phyloP scores from a whole-genome alignment of 2,888 invertebrate species.

The Meteorus cinctellus region DNA sequence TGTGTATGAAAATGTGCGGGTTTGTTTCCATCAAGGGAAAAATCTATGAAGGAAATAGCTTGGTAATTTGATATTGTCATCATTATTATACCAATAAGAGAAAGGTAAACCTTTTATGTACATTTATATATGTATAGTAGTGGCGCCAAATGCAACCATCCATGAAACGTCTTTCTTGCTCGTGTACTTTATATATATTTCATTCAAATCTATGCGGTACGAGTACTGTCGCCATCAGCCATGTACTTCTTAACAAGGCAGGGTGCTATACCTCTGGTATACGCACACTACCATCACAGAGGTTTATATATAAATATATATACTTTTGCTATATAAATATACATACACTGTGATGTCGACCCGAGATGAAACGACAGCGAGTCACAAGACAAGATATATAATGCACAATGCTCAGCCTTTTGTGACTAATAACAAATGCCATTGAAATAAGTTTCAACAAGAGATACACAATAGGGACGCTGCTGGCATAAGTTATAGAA shows the following conservation, averaged over 20 bases:
- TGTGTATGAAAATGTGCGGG: neutral
- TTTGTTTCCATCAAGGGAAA: no score
- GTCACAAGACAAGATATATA: constrained; percentile 1
- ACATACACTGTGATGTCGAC: neutral
- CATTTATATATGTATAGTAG: neutral
- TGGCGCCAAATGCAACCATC: constrained; percentile 1
- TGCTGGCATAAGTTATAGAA: neutral
- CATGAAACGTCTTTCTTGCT: neutral
- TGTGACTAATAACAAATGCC: neutral
- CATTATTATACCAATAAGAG: neutral
- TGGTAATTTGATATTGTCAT: neutral
- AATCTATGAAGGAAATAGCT: no score
- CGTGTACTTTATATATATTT: neutral
- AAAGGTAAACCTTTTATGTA: neutral
- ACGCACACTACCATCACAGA: neutral
- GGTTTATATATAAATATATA: neutral
- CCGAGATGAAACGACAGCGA: neutral
- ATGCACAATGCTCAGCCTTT: constrained; percentile 8
- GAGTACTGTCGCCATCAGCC: neutral
- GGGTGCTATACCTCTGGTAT: neutral
- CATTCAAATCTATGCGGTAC: constrained; percentile 3
- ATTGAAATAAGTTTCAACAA: constrained; percentile 1
- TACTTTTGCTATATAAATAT: neutral
- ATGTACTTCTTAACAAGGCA: constrained; percentile 2
- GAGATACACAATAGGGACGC: neutral